Base-by-base conservation (phyloP, 2,797 vertebrate genomes). In the Hemitrygon akajei region DNA sequence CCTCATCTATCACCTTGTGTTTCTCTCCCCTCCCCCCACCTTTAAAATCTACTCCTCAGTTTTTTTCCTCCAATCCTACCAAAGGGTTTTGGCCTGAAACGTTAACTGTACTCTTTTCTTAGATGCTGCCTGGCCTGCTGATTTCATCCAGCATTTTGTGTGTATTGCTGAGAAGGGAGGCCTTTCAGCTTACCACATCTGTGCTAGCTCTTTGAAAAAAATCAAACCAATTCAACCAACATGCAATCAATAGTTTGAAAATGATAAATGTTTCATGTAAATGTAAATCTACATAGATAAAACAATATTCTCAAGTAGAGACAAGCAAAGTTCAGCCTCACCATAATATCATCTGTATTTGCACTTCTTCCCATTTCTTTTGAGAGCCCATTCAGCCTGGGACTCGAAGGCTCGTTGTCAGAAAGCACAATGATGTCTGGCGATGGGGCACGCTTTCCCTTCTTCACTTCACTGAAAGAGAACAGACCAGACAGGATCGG, bases 361-460 rank as follows among this genome's bases (percentile, higher is more conserved):
- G 97, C 96, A 96, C 98, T 98, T 71, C 97, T 97, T 76, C 95
- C 93, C 80, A 97, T 95, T 94, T 96, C 96, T 95, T 97, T 97
- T 7, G 96, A 97, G 93, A 98, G 95, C 34, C 99, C 98, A 25
- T 99, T 99, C 97, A 98, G 97, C 27, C 97, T 94, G 0, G 99
- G 99, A 96, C 99, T 99, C 12, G 97, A 97, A 0, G 98, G 97
- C 94, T 99, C 98, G 0, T 97, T 98, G 96, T 99, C 99, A 0
- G 99, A 99, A 30, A 99, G 95, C 94, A 99, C 98, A 0, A 99
- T 99, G 75, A 99, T 97, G 25, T 99, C 98, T 0, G 99, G 98
- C 0, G 98, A 99, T 0, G 97, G 97, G 0, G 97, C 97, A 94
- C 98, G 96, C 84, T 95, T 97, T 92, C 99, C 98, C 20, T 97